These are phyloP conservation scores for Calyptommatus sinebrachiatus DNA, from an alignment of 2,113 vertebrate genomes.

Conservation along the genomic window DNA sequence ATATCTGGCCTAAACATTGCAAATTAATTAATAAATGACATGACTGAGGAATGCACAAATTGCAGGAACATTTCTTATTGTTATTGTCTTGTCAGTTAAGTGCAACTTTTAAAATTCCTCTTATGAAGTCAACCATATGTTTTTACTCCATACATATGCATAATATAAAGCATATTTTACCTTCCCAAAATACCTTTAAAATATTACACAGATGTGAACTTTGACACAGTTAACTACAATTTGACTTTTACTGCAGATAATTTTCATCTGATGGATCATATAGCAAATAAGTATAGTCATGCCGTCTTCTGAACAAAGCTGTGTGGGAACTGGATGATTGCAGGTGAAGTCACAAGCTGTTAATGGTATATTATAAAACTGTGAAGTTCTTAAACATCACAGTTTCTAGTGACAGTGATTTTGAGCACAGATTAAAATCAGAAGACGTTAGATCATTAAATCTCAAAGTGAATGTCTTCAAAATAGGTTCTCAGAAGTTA, in stretches of 20 bases:
- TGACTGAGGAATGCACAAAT: slow-evolving; percentile 38
- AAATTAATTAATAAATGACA: slow-evolving; percentile 53
- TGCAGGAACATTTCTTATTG: slow-evolving; percentile 47
- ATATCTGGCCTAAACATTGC: slow-evolving; percentile 44
- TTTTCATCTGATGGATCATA: slow-evolving; percentile 44
- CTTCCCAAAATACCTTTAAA: slow-evolving; percentile 56
- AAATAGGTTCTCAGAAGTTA: not conserved
- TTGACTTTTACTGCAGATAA: slow-evolving; percentile 55
- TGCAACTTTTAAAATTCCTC: not conserved
- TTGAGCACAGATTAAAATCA: not conserved
- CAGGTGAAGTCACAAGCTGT: not conserved
- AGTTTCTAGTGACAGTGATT: not conserved
- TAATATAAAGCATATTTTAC: slow-evolving; percentile 61
- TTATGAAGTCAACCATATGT: slow-evolving; percentile 55
- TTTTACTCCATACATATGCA: slow-evolving; percentile 61
- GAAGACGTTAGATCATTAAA: not conserved
- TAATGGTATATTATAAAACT: slow-evolving; percentile 9
- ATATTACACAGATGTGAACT: slow-evolving; percentile 58
- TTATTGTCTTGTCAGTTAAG: slow-evolving; percentile 57
- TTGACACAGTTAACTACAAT: slow-evolving; percentile 59
- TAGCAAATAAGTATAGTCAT: slow-evolving; percentile 32
- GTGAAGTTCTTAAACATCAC: no score
- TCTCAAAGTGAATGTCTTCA: not conserved
- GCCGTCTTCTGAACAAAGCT: slow-evolving; percentile 12
- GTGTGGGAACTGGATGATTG: slow-evolving; percentile 7